A percentile compares a stretch with the other conserved stretches of the same genome.
Conservation (phyloP, 2,113 vertebrate species). For the Cercocebus atys region DNA sequence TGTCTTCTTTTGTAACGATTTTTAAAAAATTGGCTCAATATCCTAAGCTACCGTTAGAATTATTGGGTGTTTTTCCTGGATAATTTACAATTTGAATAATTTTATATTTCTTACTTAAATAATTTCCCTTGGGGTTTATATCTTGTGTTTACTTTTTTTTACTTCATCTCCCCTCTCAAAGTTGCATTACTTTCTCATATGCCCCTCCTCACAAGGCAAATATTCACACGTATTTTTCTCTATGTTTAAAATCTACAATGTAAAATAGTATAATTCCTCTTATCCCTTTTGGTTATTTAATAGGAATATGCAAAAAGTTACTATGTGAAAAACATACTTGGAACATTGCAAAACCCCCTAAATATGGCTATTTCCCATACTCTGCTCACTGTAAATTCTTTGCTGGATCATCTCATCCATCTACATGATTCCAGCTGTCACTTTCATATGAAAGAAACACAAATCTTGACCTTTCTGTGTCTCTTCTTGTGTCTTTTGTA, state of each 20-base stretch:
- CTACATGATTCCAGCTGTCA: not conserved
- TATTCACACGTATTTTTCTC: not conserved
- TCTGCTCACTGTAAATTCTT: not conserved
- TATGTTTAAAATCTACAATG: not conserved
- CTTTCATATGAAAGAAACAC: not conserved
- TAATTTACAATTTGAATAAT: slow-evolving; percentile 9
- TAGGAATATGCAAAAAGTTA: not conserved
- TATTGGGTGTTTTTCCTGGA: not conserved
- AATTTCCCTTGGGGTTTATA: not conserved
- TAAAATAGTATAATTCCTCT: not conserved
- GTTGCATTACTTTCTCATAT: not conserved
- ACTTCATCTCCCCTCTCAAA: not conserved
- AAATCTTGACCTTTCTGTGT: not conserved
- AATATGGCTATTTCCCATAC: not conserved
- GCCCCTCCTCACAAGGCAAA: not conserved
- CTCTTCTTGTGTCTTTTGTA: not conserved
- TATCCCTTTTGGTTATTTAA: not conserved
- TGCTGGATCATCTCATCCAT: not conserved
- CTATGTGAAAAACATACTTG: not conserved
- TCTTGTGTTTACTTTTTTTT: not conserved
- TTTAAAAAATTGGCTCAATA: not conserved
- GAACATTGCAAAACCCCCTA: not conserved
- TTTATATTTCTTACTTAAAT: not conserved
- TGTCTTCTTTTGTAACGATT: not conserved
- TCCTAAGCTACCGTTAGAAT: not conserved